Percentiles rank a stretch among this genome's conserved stretches.
Evolutionary conservation across 2,888 invertebrate species (phyloP).

Genomic region (Copidosoma aretas): DNA sequence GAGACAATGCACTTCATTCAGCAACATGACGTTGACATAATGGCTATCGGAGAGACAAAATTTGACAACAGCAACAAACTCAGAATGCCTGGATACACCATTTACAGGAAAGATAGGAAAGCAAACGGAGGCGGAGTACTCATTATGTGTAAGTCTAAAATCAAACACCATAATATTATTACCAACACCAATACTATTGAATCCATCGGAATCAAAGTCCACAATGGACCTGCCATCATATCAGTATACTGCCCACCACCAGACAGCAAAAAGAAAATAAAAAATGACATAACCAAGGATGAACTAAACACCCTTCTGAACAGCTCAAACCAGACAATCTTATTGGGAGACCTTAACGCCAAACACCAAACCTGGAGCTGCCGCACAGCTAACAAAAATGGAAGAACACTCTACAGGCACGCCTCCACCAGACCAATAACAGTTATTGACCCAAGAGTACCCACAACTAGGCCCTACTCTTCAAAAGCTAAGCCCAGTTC

Average conservation of each 20-base stretch:
- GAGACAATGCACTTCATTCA: background rate
- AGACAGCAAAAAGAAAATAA: conserved; percentile 3
- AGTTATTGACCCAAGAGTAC: conserved; percentile 7
- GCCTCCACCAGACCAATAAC: background rate
- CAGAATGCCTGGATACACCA: conserved; percentile 4
- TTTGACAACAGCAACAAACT: conserved; percentile 4
- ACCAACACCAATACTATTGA: too few relatives aligned
- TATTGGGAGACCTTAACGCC: too few relatives aligned
- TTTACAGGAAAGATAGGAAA: conserved; percentile 20
- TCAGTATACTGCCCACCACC: conserved; percentile 9
- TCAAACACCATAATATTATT: too few relatives aligned
- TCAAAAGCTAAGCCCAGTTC: background rate
- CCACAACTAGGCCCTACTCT: conserved; percentile 9
- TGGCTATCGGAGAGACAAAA: background rate
- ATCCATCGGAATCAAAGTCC: too few relatives aligned
- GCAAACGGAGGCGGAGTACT: too few relatives aligned
- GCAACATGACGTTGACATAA: background rate
- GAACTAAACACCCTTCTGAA: conserved; percentile 17
- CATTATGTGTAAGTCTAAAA: too few relatives aligned
- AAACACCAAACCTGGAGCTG: conserved; percentile 22
- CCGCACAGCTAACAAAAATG: background rate
- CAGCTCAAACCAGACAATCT: too few relatives aligned
- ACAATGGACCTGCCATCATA: conserved; percentile 5
- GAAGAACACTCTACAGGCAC: background rate
- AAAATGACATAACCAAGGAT: background rate